These are phyloP conservation scores for Lymantria dispar DNA, from an alignment of 2,888 invertebrate genomes.

Conservation along the genomic window DNA sequence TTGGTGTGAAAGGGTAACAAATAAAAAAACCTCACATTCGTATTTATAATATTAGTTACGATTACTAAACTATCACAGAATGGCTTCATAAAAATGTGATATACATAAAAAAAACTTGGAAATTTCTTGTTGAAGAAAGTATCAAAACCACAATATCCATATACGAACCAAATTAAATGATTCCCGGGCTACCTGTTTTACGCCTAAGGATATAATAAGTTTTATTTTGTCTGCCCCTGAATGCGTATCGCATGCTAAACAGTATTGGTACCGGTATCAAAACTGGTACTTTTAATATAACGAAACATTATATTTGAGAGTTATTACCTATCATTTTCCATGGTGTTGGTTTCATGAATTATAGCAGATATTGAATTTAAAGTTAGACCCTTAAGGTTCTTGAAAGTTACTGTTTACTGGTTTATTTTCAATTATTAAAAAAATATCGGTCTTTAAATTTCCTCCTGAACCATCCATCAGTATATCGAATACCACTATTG, in stretches of 20 bases:
- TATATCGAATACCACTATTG: too few relatives aligned
- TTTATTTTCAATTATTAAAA: too few relatives aligned
- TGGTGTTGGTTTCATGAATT: conserved; percentile 13
- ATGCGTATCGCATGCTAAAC: conserved; percentile 50
- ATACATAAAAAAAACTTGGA: too few relatives aligned
- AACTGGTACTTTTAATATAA: conserved; percentile 22
- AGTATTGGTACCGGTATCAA: conserved; percentile 37
- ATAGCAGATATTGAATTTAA: conserved; percentile 13
- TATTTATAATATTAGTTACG: too few relatives aligned
- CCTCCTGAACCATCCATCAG: too few relatives aligned
- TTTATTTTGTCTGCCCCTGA: conserved; percentile 56
- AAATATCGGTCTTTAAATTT: too few relatives aligned
- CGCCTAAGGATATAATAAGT: conserved; percentile 60
- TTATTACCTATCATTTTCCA: conserved; percentile 26
- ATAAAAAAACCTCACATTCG: too few relatives aligned
- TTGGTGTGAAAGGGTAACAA: too few relatives aligned
- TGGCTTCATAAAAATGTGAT: too few relatives aligned
- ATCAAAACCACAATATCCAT: conserved; percentile 42
- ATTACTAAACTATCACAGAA: too few relatives aligned
- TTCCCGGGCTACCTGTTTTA: conserved; percentile 76
- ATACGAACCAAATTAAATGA: conserved; percentile 59
- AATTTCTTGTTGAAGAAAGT: too few relatives aligned
- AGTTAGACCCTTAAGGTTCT: not conserved
- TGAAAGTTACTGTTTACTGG: too few relatives aligned
- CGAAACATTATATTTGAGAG: conserved; percentile 35